Evolutionary conservation across 2,113 vertebrate species (phyloP), one percentile per base, ranked within the genome.

Genomic region (Lepidothrix coronata): DNA sequence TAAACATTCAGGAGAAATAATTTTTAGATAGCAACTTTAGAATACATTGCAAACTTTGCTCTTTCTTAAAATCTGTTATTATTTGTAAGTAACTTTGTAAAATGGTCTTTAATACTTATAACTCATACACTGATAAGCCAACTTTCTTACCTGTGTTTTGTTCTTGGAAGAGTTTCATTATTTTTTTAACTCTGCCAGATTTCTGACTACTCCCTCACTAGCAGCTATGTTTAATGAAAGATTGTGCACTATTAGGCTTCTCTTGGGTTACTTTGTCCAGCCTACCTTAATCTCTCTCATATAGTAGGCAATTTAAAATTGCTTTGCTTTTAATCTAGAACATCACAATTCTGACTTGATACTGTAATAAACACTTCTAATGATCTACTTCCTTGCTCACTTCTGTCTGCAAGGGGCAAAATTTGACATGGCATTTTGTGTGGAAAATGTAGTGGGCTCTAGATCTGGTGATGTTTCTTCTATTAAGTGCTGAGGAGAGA

Each of bases 11-110:
- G 57, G 39, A 66, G 31, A 52, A 43, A 27, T 12, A 17, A 19
- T 74, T 91, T 96, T 82, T 58, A 76, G 16, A 51, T 44, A 46
- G 14, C 30, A 61, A 8, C 39, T 87, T 74, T 22, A 75, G 22
- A 84, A 33, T 18, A 44, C 0, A 0, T 43, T 72, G 11, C 6
- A 28, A 65, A 44, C 9, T 79, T 31, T 67, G 25, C 5, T 33
- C 18, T 62, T 75, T 91, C 39, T n/a, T 85, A 39, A 27, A 76
- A 66, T 52, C 55, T 55, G 5, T 28, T 39, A 39, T 62, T 81
- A 7, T 48, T 88, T 76, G 24, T 67, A 84, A 72, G 68, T 66
- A 79, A 44, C 63, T 43, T 51, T 67, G 49, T 80, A 79, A 93
- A 92, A n/a, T 12, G 20, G 66, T 18, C 59, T 89, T 67, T 84